Conservation (phyloP, 1,140 invertebrate genomes). For the Penaeus vannamei region DNA sequence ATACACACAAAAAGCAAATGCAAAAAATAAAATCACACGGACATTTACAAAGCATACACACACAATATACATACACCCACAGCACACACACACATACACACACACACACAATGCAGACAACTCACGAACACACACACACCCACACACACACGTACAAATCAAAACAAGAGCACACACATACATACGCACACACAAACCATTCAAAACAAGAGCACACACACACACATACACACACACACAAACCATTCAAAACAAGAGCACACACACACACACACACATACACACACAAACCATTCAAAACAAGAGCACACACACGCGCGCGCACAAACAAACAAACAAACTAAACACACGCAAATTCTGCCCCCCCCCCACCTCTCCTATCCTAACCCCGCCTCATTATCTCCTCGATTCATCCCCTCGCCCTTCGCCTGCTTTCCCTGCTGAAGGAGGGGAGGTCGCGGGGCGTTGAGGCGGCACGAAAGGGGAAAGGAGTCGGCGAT, state of each 20-base stretch:
- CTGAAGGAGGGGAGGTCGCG: neutral
- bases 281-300: neutral
- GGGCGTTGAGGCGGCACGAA: neutral
- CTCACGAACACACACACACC: too few species aligned
- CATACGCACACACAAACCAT: slow-evolving; percentile 1
- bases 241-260: neutral
- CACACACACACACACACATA: neutral
- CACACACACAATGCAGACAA: too few species aligned
- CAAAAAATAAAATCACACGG: too few species aligned
- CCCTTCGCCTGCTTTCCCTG: neutral
- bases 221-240: neutral
- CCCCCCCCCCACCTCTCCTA: neutral
- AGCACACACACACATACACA: too few species aligned
- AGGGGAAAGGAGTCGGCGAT: neutral
- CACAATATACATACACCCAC: too few species aligned
- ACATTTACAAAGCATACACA: too few species aligned
- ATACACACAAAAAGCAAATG: too few species aligned
- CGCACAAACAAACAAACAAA: neutral
- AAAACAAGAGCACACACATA: neutral
- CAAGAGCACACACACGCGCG: too few species aligned
- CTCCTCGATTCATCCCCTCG: neutral
- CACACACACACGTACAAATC: slow-evolving; percentile 2
- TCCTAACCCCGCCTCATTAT: neutral
- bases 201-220: slow-evolving; percentile 8
- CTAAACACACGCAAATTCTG: neutral